Evolutionary conservation across 1,140 invertebrate species (phyloP), one percentile per base, ranked within the genome.

Genomic region (Nephila pilipes): DNA sequence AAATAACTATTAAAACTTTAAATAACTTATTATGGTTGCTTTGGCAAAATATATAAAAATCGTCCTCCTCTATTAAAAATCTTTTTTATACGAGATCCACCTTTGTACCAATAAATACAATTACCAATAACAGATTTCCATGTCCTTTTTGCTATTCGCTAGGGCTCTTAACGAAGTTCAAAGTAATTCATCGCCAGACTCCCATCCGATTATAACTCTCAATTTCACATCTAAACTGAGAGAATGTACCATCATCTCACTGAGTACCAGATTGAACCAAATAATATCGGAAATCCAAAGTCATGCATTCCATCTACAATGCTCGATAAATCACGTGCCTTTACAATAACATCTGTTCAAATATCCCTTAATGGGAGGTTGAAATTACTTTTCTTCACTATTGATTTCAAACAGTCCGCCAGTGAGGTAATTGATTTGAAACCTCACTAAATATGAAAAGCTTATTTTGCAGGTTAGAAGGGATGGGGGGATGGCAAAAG

Each of bases 331-430:
- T 88, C 87, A 88, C 22, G 57, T 25, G 32, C 63, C 60, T 65
- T 25, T 69, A 46, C 87, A 88, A 88, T 88, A 88, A 36, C 87
- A 88, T 88, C 87, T 88, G 87, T 88, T 88, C 87, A 29, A 65
- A 88, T 69, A 75, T 54, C 87, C 87, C 85, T 63, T 46, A 88
- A 87, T 87, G 55, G 85, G 85, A 20, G 57, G 85, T 87, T 54
- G 85, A 87, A 87, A 87, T 87, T 87, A 87, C 85, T 87, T 87
- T 87, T 87, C 55, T 87, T 87, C 85, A 25, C n/a, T 60, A 87
- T 87, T 36, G 85, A 87, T 87, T 87, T 36, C 32, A 32, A 87
- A 36, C 85, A 63, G 85, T 60, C 25, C 81, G 25, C 55, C 20
- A 57, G 6, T 14, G 85, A 36, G 22, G 85, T 87, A 87, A 87